A percentile compares a stretch with the other conserved stretches of the same genome.
These are phyloP conservation scores for Oscheius sp. DNA, from an alignment of 2,888 invertebrate genomes.

Conservation along the genomic window DNA sequence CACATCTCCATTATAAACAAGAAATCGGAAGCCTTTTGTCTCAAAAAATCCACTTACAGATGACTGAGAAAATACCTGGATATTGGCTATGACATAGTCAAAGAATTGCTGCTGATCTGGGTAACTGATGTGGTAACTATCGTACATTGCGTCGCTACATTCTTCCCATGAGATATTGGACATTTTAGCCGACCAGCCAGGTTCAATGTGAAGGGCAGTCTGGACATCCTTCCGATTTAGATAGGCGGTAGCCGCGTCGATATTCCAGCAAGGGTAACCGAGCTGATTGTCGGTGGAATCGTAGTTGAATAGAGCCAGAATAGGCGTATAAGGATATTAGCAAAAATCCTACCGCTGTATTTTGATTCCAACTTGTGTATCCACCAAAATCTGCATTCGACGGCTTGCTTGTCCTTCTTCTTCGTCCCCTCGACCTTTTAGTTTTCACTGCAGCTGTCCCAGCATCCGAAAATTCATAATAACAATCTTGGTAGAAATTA, in stretches of 20 bases:
- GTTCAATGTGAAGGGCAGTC: constrained; percentile 43
- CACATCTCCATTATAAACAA: constrained; percentile 54
- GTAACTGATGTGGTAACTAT: constrained; percentile 47
- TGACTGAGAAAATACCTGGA: too few relatives aligned
- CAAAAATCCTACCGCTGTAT: background rate
- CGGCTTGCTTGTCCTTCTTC: background rate
- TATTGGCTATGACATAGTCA: constrained; percentile 41
- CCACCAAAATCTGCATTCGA: constrained; percentile 5
- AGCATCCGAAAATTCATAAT: constrained; percentile 13
- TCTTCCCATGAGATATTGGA: constrained; percentile 41
- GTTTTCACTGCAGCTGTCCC: background rate
- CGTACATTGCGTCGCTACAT: constrained; percentile 51
- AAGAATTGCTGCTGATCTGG: constrained; percentile 51
- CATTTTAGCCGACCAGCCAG: constrained; percentile 37
- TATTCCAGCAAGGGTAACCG: constrained; percentile 45
- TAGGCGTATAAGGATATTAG: background rate
- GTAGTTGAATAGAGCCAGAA: constrained; percentile 54
- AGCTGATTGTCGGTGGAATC: constrained; percentile 46
- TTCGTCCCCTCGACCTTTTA: constrained; percentile 36
- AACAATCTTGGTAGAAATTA: constrained; percentile 53
- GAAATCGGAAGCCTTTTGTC: constrained; percentile 43
- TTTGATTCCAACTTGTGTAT: background rate
- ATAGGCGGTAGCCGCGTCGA: constrained; percentile 35
- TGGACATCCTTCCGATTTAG: constrained; percentile 37
- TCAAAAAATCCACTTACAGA: background rate